phyloP scores from a whole-genome alignment of 1,140 invertebrate genomes.

The Drosophila subpulchrella region DNA sequence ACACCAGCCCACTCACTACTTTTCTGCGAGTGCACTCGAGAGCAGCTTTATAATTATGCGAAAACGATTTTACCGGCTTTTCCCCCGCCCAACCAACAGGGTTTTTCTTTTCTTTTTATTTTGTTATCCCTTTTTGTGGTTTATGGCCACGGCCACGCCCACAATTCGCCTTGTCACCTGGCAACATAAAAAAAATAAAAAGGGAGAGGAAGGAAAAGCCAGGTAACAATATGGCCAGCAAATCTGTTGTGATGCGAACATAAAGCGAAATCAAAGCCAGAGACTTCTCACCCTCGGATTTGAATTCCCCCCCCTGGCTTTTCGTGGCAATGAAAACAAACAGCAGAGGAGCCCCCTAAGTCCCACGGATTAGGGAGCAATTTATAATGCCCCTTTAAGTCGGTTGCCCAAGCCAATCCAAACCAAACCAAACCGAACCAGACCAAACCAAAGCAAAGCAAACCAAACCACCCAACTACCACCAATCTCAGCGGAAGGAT shows the following conservation, averaged over 20 bases:
- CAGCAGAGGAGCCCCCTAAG: slow-evolving; percentile 18
- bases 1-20: neutral
- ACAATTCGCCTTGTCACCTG: slow-evolving; percentile 51
- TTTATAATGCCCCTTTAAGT: slow-evolving; percentile 52
- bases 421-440: neutral
- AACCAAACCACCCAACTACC: neutral
- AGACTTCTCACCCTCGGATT: slow-evolving; percentile 17
- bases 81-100: neutral
- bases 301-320: neutral
- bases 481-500: slow-evolving; percentile 3
- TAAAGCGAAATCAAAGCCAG: slow-evolving; percentile 44
- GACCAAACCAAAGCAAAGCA: neutral
- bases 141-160: slow-evolving; percentile 9
- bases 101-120: neutral
- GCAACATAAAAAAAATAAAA: slow-evolving; percentile 28
- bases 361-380: slow-evolving; percentile 37
- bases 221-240: slow-evolving; percentile 34
- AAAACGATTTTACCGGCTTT: slow-evolving; percentile 20
- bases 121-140: slow-evolving; percentile 33
- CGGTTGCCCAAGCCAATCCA: slow-evolving; percentile 7
- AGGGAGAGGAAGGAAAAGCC: neutral
- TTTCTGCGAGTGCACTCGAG: slow-evolving; percentile 42
- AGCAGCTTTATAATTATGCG: slow-evolving; percentile 45
- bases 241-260: slow-evolving; percentile 38
- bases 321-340: slow-evolving; percentile 41